Percentiles rank a stretch among this genome's conserved stretches.
Conservation (phyloP, 2,797 vertebrate species). For the Bradypodion pumilum region DNA sequence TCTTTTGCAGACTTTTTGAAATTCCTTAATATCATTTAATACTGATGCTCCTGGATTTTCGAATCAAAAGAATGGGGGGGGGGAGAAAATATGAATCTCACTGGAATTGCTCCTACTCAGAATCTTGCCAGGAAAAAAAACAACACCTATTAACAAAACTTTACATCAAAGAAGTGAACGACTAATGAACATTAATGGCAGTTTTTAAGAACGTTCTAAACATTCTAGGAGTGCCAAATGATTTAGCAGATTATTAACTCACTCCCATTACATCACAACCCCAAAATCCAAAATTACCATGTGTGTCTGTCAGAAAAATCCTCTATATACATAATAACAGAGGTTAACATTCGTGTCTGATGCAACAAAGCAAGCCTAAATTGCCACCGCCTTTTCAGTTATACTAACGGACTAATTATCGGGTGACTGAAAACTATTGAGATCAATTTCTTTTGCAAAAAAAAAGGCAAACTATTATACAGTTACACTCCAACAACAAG, state of each 20-base stretch:
- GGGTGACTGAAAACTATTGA: constrained; percentile 27
- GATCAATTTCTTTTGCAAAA: constrained; percentile 39
- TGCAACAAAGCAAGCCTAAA: constrained; percentile 37
- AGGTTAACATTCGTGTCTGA: constrained; percentile 25
- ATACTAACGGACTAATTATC: constrained; percentile 46
- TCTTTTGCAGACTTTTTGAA: not conserved
- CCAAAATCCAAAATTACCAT: constrained; percentile 36
- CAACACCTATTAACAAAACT: not conserved
- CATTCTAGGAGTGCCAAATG: not conserved
- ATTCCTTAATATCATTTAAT: not conserved
- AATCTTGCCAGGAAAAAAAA: not conserved
- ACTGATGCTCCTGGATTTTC: not conserved
- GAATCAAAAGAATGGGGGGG: constrained; percentile 3
- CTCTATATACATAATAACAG: constrained; percentile 25
- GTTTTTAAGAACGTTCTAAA: constrained; percentile 16
- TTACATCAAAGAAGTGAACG: not conserved
- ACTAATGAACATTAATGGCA: constrained; percentile 18
- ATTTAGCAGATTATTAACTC: constrained; percentile 6
- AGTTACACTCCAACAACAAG: not conserved
- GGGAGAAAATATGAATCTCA: not conserved
- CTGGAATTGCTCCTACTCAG: not conserved
- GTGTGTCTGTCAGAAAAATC: constrained; percentile 30
- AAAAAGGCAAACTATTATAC: constrained; percentile 35
- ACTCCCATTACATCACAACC: not conserved
- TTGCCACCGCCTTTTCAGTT: constrained; percentile 27